These are phyloP conservation scores for Epicauta chinensis DNA, from an alignment of 1,140 invertebrate genomes.

Conservation along the genomic window DNA sequence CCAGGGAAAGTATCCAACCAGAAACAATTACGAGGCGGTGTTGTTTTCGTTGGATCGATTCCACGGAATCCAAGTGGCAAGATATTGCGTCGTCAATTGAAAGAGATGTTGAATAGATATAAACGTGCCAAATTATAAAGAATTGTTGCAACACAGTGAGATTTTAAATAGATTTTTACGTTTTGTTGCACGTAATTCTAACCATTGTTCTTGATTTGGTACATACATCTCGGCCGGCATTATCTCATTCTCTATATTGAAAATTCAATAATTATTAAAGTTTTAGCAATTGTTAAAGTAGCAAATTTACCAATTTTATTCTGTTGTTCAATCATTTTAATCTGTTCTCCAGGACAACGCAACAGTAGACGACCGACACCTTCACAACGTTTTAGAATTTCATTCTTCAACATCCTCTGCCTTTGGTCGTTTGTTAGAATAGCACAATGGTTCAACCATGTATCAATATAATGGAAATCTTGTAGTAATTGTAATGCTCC, in stretches of 20 bases:
- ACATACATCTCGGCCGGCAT: slow-evolving; percentile 87
- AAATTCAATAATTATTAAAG: neutral
- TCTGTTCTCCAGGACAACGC: slow-evolving; percentile 65
- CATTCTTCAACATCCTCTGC: slow-evolving; percentile 64
- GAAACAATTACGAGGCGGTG: no score
- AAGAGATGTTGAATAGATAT: no score
- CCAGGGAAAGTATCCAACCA: no score
- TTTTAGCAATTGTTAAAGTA: neutral
- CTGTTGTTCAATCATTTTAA: slow-evolving; percentile 56
- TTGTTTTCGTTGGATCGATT: no score
- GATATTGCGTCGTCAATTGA: no score
- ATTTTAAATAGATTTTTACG: slow-evolving; percentile 19
- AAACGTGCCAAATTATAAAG: no score
- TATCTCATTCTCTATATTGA: slow-evolving; percentile 43
- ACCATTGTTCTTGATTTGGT: slow-evolving; percentile 80
- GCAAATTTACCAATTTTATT: slow-evolving; percentile 18
- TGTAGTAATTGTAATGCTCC: slow-evolving; percentile 57
- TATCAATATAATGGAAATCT: slow-evolving; percentile 67
- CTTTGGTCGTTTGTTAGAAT: slow-evolving; percentile 51
- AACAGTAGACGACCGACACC: slow-evolving; percentile 69
- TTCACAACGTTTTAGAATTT: slow-evolving; percentile 70
- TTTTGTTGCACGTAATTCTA: slow-evolving; percentile 61
- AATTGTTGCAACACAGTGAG: slow-evolving; percentile 11
- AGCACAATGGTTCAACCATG: slow-evolving; percentile 59
- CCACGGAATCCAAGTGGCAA: no score